Conservation (phyloP, 2,888 invertebrate genomes). For the Gerris lacustris region DNA sequence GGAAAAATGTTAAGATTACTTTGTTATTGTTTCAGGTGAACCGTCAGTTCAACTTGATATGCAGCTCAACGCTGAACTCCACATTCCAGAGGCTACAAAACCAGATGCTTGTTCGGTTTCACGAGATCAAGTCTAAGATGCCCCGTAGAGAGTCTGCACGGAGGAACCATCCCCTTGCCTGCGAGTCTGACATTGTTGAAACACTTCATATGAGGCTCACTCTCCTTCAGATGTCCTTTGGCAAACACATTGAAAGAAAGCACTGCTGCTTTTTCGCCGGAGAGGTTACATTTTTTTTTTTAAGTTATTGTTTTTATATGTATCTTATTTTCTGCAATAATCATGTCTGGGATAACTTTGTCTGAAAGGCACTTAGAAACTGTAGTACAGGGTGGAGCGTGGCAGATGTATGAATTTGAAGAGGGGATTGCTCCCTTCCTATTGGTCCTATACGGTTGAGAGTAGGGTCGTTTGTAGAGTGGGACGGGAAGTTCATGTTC, state of each 20-base stretch:
- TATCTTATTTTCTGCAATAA: constrained; percentile 6
- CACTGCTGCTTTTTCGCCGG: constrained; percentile 92
- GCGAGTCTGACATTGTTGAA: constrained; percentile 86
- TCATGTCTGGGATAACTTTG: constrained; percentile 22
- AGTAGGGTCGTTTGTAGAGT: too few relatives aligned
- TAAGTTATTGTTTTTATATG: neutral
- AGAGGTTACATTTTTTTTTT: constrained; percentile 48
- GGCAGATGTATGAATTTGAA: too few relatives aligned
- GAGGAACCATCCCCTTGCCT: constrained; percentile 76
- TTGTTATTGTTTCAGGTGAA: constrained; percentile 51
- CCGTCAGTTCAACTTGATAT: constrained; percentile 63
- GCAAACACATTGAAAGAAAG: constrained; percentile 84
- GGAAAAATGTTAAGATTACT: neutral
- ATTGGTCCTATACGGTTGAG: too few relatives aligned
- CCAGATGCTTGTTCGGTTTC: constrained; percentile 66
- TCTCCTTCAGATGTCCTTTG: constrained; percentile 83
- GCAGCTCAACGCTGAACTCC: constrained; percentile 66
- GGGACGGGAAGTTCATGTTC: too few relatives aligned
- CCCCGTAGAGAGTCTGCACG: constrained; percentile 83
- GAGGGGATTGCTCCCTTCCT: too few relatives aligned
- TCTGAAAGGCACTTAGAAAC: too few relatives aligned
- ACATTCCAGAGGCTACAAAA: constrained; percentile 76
- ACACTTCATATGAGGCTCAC: constrained; percentile 85
- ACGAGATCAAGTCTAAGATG: constrained; percentile 80
- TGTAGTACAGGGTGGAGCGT: too few relatives aligned